Evolutionary conservation across 2,888 invertebrate genomes (phyloP).

Genomic region (Dasysyrphus tricinctus): DNA sequence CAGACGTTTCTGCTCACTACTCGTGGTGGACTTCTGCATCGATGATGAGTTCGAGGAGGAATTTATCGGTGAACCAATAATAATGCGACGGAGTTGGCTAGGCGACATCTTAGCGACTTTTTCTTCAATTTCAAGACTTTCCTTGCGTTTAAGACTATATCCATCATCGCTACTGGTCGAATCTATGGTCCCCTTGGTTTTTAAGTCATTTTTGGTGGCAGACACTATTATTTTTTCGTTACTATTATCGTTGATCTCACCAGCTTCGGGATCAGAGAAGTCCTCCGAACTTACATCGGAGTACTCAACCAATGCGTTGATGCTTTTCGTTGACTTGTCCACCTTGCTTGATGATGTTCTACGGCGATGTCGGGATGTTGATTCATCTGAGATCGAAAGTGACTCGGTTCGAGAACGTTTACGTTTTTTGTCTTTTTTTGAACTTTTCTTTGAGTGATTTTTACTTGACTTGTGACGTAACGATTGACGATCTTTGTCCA

Average conservation of each 20-base stretch:
- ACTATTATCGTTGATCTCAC: conserved; percentile 93
- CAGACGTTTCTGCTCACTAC: conserved; percentile 58
- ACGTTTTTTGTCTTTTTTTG: conserved; percentile 74
- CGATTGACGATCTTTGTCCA: conserved; percentile 70
- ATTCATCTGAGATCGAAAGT: conserved; percentile 56
- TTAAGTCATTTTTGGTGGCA: conserved; percentile 30
- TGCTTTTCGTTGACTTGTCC: conserved; percentile 43
- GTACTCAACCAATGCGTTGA: conserved; percentile 86
- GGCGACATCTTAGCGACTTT: conserved; percentile 80
- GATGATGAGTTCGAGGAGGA: conserved; percentile 77
- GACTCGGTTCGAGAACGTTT: conserved; percentile 70
- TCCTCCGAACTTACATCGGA: conserved; percentile 97
- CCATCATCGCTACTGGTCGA: conserved; percentile 78
- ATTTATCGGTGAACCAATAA: conserved; percentile 80
- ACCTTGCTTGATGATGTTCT: conserved; percentile 50
- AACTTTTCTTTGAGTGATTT: conserved; percentile 74
- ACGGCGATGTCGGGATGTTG: conserved; percentile 35
- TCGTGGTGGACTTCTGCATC: conserved; percentile 57
- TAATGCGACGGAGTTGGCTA: conserved; percentile 79
- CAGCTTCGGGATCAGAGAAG: conserved; percentile 94
- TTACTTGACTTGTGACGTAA: conserved; percentile 66
- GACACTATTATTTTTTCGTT: conserved; percentile 65
- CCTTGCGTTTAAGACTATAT: conserved; percentile 78
- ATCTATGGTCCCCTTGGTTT: conserved; percentile 50
- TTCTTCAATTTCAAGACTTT: conserved; percentile 77